Conservation (phyloP, 1,140 invertebrate species). For the Artemia franciscana region DNA sequence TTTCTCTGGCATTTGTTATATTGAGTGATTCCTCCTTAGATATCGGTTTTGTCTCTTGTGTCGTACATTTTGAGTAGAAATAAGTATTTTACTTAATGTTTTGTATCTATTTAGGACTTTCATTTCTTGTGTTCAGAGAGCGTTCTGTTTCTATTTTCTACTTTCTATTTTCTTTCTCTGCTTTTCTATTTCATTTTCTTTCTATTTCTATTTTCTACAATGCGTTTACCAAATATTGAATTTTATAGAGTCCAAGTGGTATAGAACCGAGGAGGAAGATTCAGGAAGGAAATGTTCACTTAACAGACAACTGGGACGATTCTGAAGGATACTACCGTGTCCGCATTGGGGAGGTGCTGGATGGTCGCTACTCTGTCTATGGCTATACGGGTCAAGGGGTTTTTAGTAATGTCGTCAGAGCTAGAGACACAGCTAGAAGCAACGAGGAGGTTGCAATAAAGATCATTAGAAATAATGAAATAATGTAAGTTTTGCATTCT, state of each 20-base stretch:
- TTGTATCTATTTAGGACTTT: too few relatives aligned
- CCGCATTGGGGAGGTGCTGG: constrained; percentile 78
- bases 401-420: constrained; percentile 92
- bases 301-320: constrained; percentile 99
- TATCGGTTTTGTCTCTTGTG: too few relatives aligned
- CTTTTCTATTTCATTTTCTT: neutral
- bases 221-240: constrained; percentile 14
- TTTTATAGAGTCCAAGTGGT: constrained; percentile 48
- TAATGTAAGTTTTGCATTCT: constrained; percentile 96
- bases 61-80: too few relatives aligned
- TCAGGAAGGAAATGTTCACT: constrained; percentile 57
- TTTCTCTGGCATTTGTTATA: too few relatives aligned
- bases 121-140: too few relatives aligned
- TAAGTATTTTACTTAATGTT: too few relatives aligned
- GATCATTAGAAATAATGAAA: constrained; percentile 97
- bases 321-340: constrained; percentile 92
- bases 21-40: too few relatives aligned
- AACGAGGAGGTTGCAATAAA: constrained; percentile 91
- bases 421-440: constrained; percentile 60
- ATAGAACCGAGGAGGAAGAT: constrained; percentile 33
- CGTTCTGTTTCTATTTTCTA: neutral
- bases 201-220: too few relatives aligned
- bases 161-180: neutral
- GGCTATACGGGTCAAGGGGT: constrained; percentile 97
- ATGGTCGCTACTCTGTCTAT: constrained; percentile 76